These are phyloP conservation scores for Cataglyphis albicans DNA, from an alignment of 2,888 invertebrate genomes.

Conservation along the genomic window DNA sequence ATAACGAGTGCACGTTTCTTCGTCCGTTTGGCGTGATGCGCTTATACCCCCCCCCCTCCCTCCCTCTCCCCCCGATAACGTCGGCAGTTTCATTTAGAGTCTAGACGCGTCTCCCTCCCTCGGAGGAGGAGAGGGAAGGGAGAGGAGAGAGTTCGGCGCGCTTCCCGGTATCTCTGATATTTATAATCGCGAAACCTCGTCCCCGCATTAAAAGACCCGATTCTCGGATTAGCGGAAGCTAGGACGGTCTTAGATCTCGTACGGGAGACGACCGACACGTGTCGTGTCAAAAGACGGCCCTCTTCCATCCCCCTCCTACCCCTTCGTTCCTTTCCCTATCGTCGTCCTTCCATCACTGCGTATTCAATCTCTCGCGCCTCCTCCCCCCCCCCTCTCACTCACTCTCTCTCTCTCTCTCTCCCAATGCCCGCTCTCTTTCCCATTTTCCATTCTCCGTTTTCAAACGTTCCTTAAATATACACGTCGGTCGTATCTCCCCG, in stretches of 20 bases:
- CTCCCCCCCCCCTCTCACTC: conserved; percentile 68
- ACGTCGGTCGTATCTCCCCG: conserved; percentile 49
- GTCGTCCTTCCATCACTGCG: conserved; percentile 60
- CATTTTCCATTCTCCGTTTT: conserved; percentile 74
- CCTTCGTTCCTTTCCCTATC: conserved; percentile 55
- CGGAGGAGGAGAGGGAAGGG: neutral
- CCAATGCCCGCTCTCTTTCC: conserved; percentile 69
- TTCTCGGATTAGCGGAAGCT: conserved; percentile 86
- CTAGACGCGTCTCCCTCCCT: conserved; percentile 76
- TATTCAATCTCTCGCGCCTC: conserved; percentile 69
- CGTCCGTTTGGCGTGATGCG: conserved; percentile 52
- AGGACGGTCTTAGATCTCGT: conserved; percentile 84
- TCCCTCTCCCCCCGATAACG: conserved; percentile 53
- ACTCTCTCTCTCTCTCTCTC: conserved; percentile 69
- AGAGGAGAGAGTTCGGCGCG: conserved; percentile 59
- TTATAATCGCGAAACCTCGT: conserved; percentile 85
- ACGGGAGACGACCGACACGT: conserved; percentile 84
- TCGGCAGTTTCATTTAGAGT: conserved; percentile 80
- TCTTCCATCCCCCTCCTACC: conserved; percentile 10
- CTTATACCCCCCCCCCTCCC: conserved; percentile 5
- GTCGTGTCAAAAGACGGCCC: conserved; percentile 82
- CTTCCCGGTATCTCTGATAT: conserved; percentile 86
- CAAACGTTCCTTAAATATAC: conserved; percentile 74
- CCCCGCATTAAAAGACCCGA: conserved; percentile 85
- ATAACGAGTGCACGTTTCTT: neutral